Evolutionary conservation across 2,113 vertebrate species (phyloP).

Genomic region (Speoplatyrhinus poulsoni): DNA sequence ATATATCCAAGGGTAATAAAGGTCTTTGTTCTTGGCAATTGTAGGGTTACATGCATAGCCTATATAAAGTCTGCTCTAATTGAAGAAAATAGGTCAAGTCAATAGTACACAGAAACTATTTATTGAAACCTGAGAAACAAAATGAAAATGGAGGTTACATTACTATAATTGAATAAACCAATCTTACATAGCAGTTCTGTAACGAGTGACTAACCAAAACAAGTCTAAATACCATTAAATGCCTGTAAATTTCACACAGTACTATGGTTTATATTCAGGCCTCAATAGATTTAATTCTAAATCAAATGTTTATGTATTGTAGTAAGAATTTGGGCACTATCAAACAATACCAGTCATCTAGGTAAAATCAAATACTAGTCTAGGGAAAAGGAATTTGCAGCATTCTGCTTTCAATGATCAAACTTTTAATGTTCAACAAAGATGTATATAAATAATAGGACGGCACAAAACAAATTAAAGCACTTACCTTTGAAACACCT

Average conservation of each 20-base stretch:
- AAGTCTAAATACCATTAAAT: constrained; percentile 3
- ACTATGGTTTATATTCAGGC: background rate
- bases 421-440: background rate
- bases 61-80: background rate
- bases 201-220: constrained; percentile 10
- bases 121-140: constrained; percentile 61
- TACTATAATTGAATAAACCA: background rate
- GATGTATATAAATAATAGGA: constrained; percentile 4
- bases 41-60: constrained; percentile 7
- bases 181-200: constrained; percentile 6
- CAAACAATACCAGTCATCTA: background rate
- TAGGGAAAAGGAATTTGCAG: no score
- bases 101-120: constrained; percentile 30
- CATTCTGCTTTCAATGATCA: no score
- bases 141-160: constrained; percentile 17
- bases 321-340: background rate
- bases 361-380: no score
- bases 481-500: constrained; percentile 49
- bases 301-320: background rate
- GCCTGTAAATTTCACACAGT: background rate
- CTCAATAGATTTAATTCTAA: background rate
- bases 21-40: constrained; percentile 68
- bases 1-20: constrained; percentile 69
- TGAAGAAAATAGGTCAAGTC: background rate
- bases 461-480: constrained; percentile 5